Evolutionary conservation across 2,113 vertebrate genomes (phyloP).

Genomic region (Crotalus tigris): DNA sequence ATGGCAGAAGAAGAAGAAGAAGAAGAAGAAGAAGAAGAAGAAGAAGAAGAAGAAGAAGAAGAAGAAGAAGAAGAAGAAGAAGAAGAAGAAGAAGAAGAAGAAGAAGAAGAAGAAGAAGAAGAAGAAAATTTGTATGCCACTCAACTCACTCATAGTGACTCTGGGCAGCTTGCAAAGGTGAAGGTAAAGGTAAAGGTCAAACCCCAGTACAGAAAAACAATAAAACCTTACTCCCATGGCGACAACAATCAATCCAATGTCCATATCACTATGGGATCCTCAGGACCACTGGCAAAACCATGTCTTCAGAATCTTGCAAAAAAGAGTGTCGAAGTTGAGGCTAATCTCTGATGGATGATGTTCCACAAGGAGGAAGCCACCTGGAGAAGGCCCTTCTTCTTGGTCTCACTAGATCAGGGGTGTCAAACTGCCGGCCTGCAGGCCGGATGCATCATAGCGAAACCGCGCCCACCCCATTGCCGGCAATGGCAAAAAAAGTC

Average conservation of each 20-base stretch:
- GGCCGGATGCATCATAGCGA: no score
- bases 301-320: background rate
- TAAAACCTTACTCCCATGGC: background rate
- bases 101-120: no score
- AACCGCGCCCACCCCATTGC: no score
- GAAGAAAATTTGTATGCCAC: background rate
- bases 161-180: background rate
- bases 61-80: no score
- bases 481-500: no score
- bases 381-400: background rate
- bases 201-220: background rate
- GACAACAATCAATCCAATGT: background rate
- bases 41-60: no score
- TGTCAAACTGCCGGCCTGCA: no score
- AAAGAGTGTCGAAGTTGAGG: no score
- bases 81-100: no score
- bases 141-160: background rate
- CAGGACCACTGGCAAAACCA: background rate
- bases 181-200: background rate
- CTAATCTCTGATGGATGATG: no score
- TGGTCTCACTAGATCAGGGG: background rate
- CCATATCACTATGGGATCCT: background rate
- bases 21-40: no score
- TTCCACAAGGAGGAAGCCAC: background rate
- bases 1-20: no score